phyloP scores from a whole-genome alignment of 2,113 vertebrate genomes.

The Trematocara nigrifrons region DNA sequence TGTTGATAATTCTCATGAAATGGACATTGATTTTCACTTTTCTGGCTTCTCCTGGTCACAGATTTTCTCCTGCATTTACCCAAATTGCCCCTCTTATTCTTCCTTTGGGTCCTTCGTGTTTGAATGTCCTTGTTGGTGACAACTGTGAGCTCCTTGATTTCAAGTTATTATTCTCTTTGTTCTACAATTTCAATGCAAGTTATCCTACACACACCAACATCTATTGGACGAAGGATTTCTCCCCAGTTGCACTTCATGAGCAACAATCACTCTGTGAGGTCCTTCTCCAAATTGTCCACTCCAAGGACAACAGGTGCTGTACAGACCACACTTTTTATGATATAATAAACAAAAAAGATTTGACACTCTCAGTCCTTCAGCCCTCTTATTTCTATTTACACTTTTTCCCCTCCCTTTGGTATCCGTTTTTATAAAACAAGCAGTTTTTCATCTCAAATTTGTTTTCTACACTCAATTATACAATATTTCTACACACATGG shows the following conservation, averaged over 20 bases:
- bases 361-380: background rate
- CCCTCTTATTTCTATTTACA: background rate
- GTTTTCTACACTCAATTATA: background rate
- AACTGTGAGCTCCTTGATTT: background rate
- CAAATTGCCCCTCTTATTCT: background rate
- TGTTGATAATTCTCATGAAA: background rate
- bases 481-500: background rate
- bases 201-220: background rate
- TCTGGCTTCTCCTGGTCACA: background rate
- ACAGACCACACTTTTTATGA: background rate
- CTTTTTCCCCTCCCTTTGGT: background rate
- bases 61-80: background rate
- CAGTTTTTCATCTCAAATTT: background rate
- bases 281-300: background rate
- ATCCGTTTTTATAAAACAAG: background rate
- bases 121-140: background rate
- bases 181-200: background rate
- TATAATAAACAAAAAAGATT: background rate
- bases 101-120: background rate
- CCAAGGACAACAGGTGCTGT: background rate
- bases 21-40: background rate
- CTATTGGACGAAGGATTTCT: rapidly evolving
- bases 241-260: background rate
- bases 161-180: background rate
- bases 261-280: background rate